Evolutionary conservation across 2,888 invertebrate species (phyloP), one percentile per base, ranked within the genome.

Genomic region (Oscheius sp.): DNA sequence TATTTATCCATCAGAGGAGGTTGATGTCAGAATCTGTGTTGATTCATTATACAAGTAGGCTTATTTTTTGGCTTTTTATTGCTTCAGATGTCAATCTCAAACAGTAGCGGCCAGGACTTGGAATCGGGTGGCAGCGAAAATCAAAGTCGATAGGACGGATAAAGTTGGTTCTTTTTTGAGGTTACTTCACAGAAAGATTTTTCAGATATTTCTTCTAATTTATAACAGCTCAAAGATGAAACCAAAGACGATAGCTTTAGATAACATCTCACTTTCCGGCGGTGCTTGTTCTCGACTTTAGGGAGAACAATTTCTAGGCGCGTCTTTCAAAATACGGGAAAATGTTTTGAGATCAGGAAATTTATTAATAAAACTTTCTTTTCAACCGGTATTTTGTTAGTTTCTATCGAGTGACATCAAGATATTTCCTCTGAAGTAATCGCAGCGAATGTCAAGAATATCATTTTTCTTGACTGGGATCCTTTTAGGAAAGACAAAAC

Each of bases 21-120:
- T 80, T n/a, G 76, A 80, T 37, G 75, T 80, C 3, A 29, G 77
- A 20, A 79, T 80, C 12, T 80, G 80, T 71, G 79, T 80, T 15
- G 73, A 79, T 34, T 75, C 75, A 20, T 48, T 80, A 12, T 53
- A 76, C 63, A 78, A 75, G 65, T 73, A 25, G 57, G 53, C 29
- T 57, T 20, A 39, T 58, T 4, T 12, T 58, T 2, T 17, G n/a
- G 25, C 57, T 33, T 12, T 55, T 31, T n/a, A 39, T 6, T 25
- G 12, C 25, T 57, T 29, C 45, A 69, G 69, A 65, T 75, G 76
- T 33, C 76, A 79, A 52, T 74, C 74, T 1, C 76, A 79, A 33
- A 72, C 65, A 8, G 73, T 79, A 31, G 48, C 71, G 1, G 71
- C 76, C 12, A 45, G 71, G 20, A 64, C 75, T n/a, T 80, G 80